Percentiles rank a stretch among this genome's conserved stretches.
Evolutionary conservation across 2,888 invertebrate species (phyloP).

Genomic region (Drosophila paucipuncta): DNA sequence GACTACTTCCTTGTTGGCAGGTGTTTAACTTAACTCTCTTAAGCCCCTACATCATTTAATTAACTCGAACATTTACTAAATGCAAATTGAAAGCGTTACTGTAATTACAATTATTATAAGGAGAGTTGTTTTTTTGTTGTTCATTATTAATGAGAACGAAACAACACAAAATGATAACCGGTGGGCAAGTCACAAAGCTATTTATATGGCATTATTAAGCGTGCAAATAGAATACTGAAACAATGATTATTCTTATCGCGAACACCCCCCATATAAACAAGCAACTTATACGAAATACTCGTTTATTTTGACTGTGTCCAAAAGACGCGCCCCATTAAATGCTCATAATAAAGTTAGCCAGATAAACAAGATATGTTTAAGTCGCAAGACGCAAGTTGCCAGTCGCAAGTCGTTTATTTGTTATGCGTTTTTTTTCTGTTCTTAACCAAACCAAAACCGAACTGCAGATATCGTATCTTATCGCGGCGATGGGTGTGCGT

Average conservation of each 20-base stretch:
- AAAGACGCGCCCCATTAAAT: constrained; percentile 3
- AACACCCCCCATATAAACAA: not conserved
- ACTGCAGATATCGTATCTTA: constrained; percentile 51
- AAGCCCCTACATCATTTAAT: not conserved
- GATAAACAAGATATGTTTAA: constrained; percentile 48
- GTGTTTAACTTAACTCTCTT: not conserved
- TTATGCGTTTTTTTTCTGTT: constrained; percentile 7
- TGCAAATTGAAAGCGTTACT: constrained; percentile 7
- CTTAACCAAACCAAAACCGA: not conserved
- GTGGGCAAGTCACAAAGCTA: constrained; percentile 22
- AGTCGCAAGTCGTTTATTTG: constrained; percentile 25
- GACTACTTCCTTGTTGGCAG: constrained; percentile 24
- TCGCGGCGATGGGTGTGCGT: constrained; percentile 30
- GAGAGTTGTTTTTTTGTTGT: not conserved
- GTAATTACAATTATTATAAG: not conserved
- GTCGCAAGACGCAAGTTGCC: constrained; percentile 5
- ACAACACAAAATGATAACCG: constrained; percentile 12
- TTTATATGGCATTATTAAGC: constrained; percentile 29
- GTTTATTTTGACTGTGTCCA: constrained; percentile 18
- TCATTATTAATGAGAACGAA: not conserved
- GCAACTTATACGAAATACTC: constrained; percentile 1
- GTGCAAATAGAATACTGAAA: constrained; percentile 20
- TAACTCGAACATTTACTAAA: not conserved
- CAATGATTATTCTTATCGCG: constrained; percentile 24
- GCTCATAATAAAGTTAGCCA: constrained; percentile 22